Evolutionary conservation across 1,140 invertebrate genomes (phyloP).

Genomic region (Idris sp.): DNA sequence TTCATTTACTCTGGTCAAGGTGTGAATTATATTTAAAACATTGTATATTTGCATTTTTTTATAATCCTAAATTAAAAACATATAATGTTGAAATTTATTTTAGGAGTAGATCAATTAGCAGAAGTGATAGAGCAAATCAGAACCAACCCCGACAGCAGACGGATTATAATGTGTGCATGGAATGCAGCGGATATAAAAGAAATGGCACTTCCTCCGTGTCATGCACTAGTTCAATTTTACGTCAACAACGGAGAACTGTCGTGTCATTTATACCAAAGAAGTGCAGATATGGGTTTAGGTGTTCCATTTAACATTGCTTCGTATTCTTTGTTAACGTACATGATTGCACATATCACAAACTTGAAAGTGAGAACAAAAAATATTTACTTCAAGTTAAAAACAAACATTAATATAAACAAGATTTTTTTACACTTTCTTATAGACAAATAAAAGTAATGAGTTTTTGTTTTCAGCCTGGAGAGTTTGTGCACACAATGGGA

Average conservation of each 20-base stretch:
- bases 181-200: slow-evolving; percentile 92
- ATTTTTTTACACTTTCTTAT: too few relatives aligned
- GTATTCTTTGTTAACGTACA: slow-evolving; percentile 95
- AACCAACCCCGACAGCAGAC: slow-evolving; percentile 89
- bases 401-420: too few relatives aligned
- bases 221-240: slow-evolving; percentile 97
- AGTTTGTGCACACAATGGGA: slow-evolving; percentile 97
- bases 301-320: slow-evolving; percentile 99
- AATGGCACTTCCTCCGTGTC: slow-evolving; percentile 99
- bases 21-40: too few relatives aligned
- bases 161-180: slow-evolving; percentile 97
- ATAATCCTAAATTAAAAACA: too few relatives aligned
- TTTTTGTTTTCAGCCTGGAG: slow-evolving; percentile 84
- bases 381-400: too few relatives aligned
- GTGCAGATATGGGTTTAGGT: slow-evolving; percentile 98
- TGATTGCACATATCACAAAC: slow-evolving; percentile 96
- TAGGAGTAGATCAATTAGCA: slow-evolving; percentile 91
- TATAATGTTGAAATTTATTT: not conserved
- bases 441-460: too few relatives aligned
- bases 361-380: slow-evolving; percentile 86
- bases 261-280: slow-evolving; percentile 97
- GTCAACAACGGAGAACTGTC: slow-evolving; percentile 90
- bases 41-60: too few relatives aligned
- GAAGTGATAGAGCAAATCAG: slow-evolving; percentile 91
- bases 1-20: too few relatives aligned